Base-by-base conservation (phyloP, 2,797 vertebrate genomes). In the Menidia menidia region DNA sequence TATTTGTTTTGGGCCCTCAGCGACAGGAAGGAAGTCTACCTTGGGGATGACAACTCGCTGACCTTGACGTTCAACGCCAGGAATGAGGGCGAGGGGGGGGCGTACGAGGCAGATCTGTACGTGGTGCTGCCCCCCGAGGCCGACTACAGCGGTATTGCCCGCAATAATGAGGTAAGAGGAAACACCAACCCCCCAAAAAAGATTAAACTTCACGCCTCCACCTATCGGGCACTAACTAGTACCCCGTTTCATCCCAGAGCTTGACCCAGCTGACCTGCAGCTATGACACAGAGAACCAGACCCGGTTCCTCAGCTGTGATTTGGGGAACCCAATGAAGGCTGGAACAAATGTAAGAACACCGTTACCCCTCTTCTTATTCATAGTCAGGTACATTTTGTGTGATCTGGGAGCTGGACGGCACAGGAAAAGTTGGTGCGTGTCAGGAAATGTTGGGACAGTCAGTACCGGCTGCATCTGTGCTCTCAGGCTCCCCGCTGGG, bases 271-370 rank as follows among this genome's bases (percentile, higher is more conserved):
- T 97, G 68, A 95, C 94, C 78, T 98, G 97, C 81, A 96, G 94
- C 86, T 97, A 96, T 13, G 95, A 92, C 32, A 92, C 91, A 0
- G 95, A 95, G 87, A 97, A 98, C 63, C 93, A 95, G 79, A 97
- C 96, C 44, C 92, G 94, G 47, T 93, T 94, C 71, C 94, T 98
- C 66, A 93, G 96, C 89, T 98, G 97, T 77, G 97, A 97, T 84
- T 86, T 98, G 80, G 97, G 97, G 41, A 98, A 98, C 90, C 97
- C 97, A 16, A 97, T 98, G 97, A 97, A 97, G 86, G 93, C 96
- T 0, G 95, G 94, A 1, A 92, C 95, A 60, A 96, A 71, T 25
- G 97, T 97, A 91, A 96, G 95, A 77, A 66, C 47, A 16, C n/a
- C 14, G 2, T 15, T 43, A 11, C 25, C 25, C 25, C 25, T n/a